Conservation (phyloP, 2,113 vertebrate species). For the Heptranchias perlo region DNA sequence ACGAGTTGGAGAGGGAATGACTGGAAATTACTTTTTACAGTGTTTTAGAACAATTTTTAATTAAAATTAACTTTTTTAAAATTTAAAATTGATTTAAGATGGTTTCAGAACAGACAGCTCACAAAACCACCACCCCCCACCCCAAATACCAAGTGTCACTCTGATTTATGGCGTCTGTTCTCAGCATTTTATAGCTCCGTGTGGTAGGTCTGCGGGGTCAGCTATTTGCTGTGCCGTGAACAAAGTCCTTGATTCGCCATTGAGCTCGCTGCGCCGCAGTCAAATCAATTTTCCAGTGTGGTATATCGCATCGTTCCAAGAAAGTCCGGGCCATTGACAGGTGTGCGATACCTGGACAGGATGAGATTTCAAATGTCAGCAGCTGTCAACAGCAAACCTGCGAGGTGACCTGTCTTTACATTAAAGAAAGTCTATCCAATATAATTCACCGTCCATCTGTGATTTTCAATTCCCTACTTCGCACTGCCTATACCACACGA, state of each 20-base stretch:
- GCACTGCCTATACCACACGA: neutral
- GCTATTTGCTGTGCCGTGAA: neutral
- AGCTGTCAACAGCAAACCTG: neutral
- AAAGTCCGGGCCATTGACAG: neutral
- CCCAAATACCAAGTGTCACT: neutral
- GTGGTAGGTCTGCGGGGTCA: neutral
- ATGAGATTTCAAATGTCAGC: neutral
- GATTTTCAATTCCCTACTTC: neutral
- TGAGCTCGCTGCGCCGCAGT: neutral
- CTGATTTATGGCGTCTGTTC: neutral
- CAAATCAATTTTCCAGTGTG: neutral
- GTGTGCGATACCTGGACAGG: neutral
- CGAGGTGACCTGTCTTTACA: neutral
- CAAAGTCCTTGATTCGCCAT: neutral
- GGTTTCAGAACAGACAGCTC: neutral
- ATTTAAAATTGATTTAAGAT: neutral
- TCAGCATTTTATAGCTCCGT: neutral
- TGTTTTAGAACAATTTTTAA: neutral
- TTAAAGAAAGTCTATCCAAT: neutral
- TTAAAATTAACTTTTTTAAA: neutral
- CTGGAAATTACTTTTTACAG: neutral
- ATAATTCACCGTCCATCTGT: neutral
- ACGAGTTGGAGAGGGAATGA: too few species aligned
- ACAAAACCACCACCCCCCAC: too few species aligned
- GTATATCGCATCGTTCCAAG: neutral